A percentile compares a stretch with the other conserved stretches of the same genome.
phyloP scores from a whole-genome alignment of 23 tunicate species.

The Halocynthia roretzi region DNA sequence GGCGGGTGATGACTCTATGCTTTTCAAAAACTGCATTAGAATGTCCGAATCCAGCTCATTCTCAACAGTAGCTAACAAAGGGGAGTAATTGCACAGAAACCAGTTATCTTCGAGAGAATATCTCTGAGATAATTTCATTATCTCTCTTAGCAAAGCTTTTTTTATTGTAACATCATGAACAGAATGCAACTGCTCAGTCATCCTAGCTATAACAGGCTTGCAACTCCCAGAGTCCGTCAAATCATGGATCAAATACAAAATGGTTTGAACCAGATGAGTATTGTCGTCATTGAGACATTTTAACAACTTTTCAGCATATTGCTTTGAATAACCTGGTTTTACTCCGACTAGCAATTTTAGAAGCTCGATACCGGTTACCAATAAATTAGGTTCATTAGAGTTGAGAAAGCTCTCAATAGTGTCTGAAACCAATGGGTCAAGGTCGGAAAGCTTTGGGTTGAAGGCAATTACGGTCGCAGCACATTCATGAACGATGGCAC shows the following conservation, averaged over 20 bases:
- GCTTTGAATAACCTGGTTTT: slow-evolving; percentile 5
- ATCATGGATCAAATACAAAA: slow-evolving; percentile 2
- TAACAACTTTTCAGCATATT: neutral
- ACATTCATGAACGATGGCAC: slow-evolving; percentile 9
- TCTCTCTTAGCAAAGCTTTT: neutral
- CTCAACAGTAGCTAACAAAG: neutral
- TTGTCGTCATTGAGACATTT: neutral
- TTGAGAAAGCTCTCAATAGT: neutral
- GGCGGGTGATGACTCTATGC: neutral
- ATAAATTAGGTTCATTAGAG: neutral
- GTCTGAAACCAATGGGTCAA: neutral
- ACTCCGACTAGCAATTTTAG: neutral
- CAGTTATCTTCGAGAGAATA: slow-evolving; percentile 3
- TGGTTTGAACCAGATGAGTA: neutral
- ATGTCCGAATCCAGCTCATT: neutral
- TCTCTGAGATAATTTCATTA: neutral
- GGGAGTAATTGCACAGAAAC: slow-evolving; percentile 4
- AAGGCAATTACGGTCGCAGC: neutral
- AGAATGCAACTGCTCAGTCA: neutral
- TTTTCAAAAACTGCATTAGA: neutral
- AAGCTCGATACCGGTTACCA: neutral
- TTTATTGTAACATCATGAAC: neutral
- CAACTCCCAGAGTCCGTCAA: neutral
- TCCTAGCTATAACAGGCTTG: neutral
- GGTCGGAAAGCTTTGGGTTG: neutral